Evolutionary conservation across 2,888 invertebrate species (phyloP).

Genomic region (Meandrusa payeni): DNA sequence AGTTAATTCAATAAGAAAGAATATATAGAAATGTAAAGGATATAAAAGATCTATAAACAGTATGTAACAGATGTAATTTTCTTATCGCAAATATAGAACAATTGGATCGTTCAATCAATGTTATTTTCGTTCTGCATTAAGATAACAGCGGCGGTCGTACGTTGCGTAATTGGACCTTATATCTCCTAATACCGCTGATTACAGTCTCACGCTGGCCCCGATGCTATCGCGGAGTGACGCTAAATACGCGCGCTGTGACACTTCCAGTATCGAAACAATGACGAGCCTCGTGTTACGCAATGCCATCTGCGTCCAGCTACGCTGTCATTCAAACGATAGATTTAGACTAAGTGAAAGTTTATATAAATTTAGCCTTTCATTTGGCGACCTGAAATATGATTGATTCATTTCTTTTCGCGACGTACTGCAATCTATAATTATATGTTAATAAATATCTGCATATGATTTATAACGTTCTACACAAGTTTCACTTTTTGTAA

Average conservation of each 20-base stretch:
- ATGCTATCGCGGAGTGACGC: constrained; percentile 77
- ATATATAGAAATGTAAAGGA: no score
- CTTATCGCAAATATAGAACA: constrained; percentile 8
- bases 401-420: constrained; percentile 15
- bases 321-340: constrained; percentile 53
- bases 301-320: constrained; percentile 59
- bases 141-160: constrained; percentile 32
- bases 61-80: constrained; percentile 4
- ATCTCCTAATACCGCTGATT: constrained; percentile 64
- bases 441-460: constrained; percentile 7
- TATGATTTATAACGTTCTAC: no score
- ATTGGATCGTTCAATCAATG: constrained; percentile 21
- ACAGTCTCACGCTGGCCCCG: constrained; percentile 46
- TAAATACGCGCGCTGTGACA: constrained; percentile 77
- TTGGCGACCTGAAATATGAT: constrained; percentile 23
- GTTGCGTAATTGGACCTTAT: constrained; percentile 61
- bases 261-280: constrained; percentile 75
- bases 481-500: constrained; percentile 16
- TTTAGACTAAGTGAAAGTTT: constrained; percentile 47
- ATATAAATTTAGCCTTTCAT: constrained; percentile 32
- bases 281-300: constrained; percentile 66
- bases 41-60: no score
- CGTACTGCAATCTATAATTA: constrained; percentile 12
- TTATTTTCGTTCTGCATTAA: constrained; percentile 34
- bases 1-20: no score